A percentile compares a stretch with the other conserved stretches of the same genome.
Evolutionary conservation across 2,888 invertebrate species (phyloP).

Genomic region (Acanthosepion lycidas): DNA sequence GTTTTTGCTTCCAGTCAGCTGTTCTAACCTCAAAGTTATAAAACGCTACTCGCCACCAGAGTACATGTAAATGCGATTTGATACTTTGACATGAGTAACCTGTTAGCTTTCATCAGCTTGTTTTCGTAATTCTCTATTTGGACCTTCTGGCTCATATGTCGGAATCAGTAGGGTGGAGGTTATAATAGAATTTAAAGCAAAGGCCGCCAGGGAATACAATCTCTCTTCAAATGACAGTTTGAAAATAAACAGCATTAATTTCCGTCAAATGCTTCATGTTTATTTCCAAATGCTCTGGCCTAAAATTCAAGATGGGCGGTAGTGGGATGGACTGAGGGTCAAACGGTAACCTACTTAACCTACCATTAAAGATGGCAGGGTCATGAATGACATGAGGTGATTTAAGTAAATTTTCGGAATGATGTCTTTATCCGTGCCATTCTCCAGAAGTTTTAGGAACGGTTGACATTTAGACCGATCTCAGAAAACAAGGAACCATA

Average conservation of each 20-base stretch:
- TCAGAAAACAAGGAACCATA: no score
- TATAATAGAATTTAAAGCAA: not conserved
- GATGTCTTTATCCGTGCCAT: not conserved
- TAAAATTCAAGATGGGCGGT: not conserved
- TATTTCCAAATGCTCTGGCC: not conserved
- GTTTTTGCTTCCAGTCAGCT: not conserved
- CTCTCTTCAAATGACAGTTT: not conserved
- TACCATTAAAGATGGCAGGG: no score
- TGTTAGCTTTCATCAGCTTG: not conserved
- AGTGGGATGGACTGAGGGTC: not conserved
- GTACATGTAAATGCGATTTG: not conserved
- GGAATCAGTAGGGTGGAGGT: not conserved
- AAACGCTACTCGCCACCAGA: not conserved
- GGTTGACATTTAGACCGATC: not conserved
- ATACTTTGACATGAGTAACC: constrained; percentile 4
- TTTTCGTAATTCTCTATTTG: not conserved
- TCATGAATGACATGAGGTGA: not conserved
- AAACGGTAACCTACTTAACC: no score
- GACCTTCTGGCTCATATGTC: not conserved
- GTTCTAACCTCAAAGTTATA: not conserved
- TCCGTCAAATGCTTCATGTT: not conserved
- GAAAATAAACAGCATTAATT: not conserved
- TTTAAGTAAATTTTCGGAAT: not conserved
- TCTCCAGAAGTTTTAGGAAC: not conserved
- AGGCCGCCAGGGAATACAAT: not conserved